These are phyloP conservation scores for Nemoura dubitans DNA, from an alignment of 2,888 invertebrate species.

Conservation along the genomic window DNA sequence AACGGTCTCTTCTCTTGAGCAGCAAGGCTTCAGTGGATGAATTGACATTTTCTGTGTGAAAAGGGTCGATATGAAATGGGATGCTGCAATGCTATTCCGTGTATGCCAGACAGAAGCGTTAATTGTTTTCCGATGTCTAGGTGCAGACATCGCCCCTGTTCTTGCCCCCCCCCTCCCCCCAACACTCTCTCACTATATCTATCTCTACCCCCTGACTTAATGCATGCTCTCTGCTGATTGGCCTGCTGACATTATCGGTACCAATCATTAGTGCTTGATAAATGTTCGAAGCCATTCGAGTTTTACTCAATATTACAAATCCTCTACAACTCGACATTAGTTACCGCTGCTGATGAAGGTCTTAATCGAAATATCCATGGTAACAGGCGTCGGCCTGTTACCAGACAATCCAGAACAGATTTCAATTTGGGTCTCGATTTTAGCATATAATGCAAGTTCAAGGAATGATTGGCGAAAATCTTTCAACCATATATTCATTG, in stretches of 20 bases:
- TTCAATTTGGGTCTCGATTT: too few species aligned
- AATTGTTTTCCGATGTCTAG: conserved; percentile 4
- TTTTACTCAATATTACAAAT: not conserved
- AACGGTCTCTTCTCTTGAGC: not conserved
- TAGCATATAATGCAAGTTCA: too few species aligned
- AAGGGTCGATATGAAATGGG: not conserved
- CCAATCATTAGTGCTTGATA: not conserved
- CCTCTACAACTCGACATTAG: not conserved
- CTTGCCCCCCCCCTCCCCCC: not conserved
- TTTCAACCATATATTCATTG: too few species aligned
- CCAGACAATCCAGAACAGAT: too few species aligned
- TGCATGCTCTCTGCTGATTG: not conserved
- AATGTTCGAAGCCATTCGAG: not conserved
- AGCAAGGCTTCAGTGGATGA: not conserved
- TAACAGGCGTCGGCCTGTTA: too few species aligned
- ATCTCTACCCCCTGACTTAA: not conserved
- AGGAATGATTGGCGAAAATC: too few species aligned
- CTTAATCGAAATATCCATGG: too few species aligned
- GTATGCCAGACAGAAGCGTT: not conserved
- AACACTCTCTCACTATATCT: not conserved
- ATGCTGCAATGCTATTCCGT: too few species aligned
- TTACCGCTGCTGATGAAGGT: too few species aligned
- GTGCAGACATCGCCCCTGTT: not conserved
- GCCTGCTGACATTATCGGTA: not conserved
- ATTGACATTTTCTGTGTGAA: not conserved